A percentile compares a stretch with the other conserved stretches of the same genome.
Conservation (phyloP, 2,113 vertebrate species). For the Ceyx margarethae region DNA sequence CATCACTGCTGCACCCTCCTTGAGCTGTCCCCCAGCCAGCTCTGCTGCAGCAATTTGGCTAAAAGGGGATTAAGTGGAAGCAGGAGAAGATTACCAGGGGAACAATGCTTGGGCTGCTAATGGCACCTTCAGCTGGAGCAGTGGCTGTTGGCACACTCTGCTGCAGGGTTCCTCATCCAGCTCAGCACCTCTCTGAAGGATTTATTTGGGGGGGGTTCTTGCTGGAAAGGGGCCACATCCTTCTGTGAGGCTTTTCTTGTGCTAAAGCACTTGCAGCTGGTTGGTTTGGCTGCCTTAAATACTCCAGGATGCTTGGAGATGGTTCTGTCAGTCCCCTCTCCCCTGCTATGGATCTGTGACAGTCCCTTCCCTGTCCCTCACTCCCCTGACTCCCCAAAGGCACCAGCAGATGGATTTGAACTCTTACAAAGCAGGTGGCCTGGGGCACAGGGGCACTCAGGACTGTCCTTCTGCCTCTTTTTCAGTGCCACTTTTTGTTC, state of each 20-base stretch:
- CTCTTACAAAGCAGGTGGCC: not conserved
- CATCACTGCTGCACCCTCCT: not conserved
- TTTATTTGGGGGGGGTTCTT: too few species aligned
- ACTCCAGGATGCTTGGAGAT: not conserved
- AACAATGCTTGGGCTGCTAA: too few species aligned
- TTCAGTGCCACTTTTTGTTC: not conserved
- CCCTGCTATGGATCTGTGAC: rapidly evolving
- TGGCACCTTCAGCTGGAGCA: too few species aligned
- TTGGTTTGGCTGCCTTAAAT: not conserved
- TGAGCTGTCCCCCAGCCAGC: too few species aligned
- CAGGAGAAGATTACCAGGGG: too few species aligned
- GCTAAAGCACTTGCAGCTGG: not conserved
- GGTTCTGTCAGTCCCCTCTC: not conserved
- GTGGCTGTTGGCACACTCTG: too few species aligned
- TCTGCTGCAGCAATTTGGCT: too few species aligned
- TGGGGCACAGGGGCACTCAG: too few species aligned
- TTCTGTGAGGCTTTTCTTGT: not conserved
- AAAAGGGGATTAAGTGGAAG: too few species aligned
- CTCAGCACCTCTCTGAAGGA: too few species aligned
- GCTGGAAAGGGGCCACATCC: too few species aligned
- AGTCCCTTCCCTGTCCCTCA: not conserved
- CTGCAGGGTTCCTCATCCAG: too few species aligned
- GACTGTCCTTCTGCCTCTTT: not conserved
- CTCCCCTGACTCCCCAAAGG: rapidly evolving
- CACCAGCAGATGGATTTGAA: not conserved